Percentiles rank a stretch among this genome's conserved stretches.
These are phyloP conservation scores for Parapristionchus giblindavisi DNA, from an alignment of 2,888 invertebrate species.

Conservation along the genomic window DNA sequence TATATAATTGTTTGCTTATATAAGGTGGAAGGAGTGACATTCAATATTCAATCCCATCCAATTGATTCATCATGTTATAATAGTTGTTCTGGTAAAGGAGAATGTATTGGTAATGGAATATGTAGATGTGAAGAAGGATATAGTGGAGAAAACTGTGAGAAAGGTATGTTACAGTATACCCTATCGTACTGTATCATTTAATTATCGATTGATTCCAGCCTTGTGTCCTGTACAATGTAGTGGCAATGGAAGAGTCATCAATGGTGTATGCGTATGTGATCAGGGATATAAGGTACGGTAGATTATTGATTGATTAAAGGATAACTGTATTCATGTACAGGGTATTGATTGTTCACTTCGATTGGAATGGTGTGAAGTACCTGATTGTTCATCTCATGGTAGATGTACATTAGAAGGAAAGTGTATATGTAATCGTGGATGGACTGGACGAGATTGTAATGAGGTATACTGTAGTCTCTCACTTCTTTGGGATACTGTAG, in stretches of 20 bases:
- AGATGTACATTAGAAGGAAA: slow-evolving; percentile 87
- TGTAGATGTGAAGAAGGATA: slow-evolving; percentile 96
- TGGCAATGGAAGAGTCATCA: slow-evolving; percentile 91
- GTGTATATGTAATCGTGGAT: slow-evolving; percentile 81
- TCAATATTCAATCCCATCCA: not conserved
- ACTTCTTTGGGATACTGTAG: slow-evolving; percentile 14
- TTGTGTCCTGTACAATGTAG: slow-evolving; percentile 96
- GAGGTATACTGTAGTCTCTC: slow-evolving; percentile 21
- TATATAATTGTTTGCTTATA: too few species aligned
- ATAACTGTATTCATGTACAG: not conserved
- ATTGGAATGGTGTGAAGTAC: slow-evolving; percentile 92
- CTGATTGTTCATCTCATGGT: slow-evolving; percentile 93
- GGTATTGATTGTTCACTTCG: slow-evolving; percentile 85
- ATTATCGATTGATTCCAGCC: slow-evolving; percentile 74
- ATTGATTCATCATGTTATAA: slow-evolving; percentile 79
- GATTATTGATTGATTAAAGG: not conserved
- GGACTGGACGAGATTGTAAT: slow-evolving; percentile 62
- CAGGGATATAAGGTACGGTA: slow-evolving; percentile 46
- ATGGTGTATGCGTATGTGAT: slow-evolving; percentile 50
- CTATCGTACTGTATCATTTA: not conserved
- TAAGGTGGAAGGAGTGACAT: slow-evolving; percentile 14
- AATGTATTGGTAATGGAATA: slow-evolving; percentile 86
- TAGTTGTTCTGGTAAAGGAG: slow-evolving; percentile 94
- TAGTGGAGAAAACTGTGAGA: slow-evolving; percentile 93
- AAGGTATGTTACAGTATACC: slow-evolving; percentile 78